These are phyloP conservation scores for Pogonognathellus flavescens DNA, from an alignment of 1,140 invertebrate species.

Conservation along the genomic window DNA sequence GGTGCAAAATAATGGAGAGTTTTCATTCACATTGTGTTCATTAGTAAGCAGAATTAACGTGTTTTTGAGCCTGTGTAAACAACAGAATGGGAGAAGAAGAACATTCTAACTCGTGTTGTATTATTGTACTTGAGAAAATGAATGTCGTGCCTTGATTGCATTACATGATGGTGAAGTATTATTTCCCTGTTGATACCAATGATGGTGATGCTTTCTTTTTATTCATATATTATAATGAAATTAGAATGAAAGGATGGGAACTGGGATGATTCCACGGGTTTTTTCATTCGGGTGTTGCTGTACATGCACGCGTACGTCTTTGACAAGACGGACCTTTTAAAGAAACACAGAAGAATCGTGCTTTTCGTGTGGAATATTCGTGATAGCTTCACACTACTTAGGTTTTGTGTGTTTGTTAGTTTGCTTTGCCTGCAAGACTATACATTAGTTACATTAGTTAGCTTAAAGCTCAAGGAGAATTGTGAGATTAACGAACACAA, in stretches of 20 bases:
- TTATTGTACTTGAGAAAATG: neutral
- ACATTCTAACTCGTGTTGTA: neutral
- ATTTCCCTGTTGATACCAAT: neutral
- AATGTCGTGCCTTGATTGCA: neutral
- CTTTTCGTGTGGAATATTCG: constrained; percentile 25
- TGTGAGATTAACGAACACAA: too few species aligned
- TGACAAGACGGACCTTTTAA: neutral
- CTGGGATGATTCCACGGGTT: neutral
- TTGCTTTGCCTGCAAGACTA: neutral
- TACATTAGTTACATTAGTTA: too few species aligned
- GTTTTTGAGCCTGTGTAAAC: neutral
- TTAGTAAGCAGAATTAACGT: too few species aligned
- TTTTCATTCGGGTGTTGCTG: neutral
- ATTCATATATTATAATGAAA: too few species aligned
- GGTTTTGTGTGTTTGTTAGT: neutral
- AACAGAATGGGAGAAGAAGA: neutral
- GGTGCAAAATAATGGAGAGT: too few species aligned
- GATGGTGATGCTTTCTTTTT: too few species aligned
- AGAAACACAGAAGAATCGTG: constrained; percentile 22
- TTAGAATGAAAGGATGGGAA: neutral
- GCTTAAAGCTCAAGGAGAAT: too few species aligned
- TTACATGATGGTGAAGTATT: neutral
- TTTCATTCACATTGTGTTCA: too few species aligned
- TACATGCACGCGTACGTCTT: neutral
- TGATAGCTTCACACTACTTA: neutral